Percentiles rank a stretch among this genome's conserved stretches.
Evolutionary conservation across 2,797 vertebrate genomes (phyloP).

Genomic region (Enteromius argenteus): DNA sequence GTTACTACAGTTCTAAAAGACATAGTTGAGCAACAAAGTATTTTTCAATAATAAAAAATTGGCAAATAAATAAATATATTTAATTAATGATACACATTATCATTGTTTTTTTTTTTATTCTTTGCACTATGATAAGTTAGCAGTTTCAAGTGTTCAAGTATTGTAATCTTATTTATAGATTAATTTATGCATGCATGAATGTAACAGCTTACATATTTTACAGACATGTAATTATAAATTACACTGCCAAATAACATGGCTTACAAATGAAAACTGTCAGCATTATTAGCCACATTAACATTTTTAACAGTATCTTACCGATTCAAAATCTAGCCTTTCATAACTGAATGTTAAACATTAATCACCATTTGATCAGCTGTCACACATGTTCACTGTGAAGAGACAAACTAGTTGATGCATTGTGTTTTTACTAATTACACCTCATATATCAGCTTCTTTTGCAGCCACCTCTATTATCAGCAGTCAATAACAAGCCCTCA

Average conservation of each 20-base stretch:
- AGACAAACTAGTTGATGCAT: background rate
- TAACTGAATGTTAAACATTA: background rate
- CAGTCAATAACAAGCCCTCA: conserved; percentile 41
- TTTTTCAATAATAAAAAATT: background rate
- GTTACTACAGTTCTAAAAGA: too few species aligned
- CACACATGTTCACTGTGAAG: background rate
- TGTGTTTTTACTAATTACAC: conserved; percentile 2
- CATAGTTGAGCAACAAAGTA: background rate
- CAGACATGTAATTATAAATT: background rate
- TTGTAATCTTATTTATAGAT: background rate
- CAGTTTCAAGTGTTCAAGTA: background rate
- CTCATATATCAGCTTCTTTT: background rate
- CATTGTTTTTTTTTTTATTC: too few species aligned
- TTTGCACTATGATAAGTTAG: background rate
- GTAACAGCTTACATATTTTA: background rate
- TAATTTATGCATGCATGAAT: background rate
- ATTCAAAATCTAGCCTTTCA: background rate
- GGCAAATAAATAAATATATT: background rate
- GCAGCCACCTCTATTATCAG: conserved; percentile 33
- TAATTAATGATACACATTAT: too few species aligned
- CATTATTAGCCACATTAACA: background rate
- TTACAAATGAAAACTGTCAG: background rate
- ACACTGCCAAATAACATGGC: background rate
- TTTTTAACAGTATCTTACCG: background rate
- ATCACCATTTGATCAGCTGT: background rate